Percentiles rank a stretch among this genome's conserved stretches.
phyloP scores from a whole-genome alignment of 2,888 invertebrate species.

The Andrena bicolor region DNA sequence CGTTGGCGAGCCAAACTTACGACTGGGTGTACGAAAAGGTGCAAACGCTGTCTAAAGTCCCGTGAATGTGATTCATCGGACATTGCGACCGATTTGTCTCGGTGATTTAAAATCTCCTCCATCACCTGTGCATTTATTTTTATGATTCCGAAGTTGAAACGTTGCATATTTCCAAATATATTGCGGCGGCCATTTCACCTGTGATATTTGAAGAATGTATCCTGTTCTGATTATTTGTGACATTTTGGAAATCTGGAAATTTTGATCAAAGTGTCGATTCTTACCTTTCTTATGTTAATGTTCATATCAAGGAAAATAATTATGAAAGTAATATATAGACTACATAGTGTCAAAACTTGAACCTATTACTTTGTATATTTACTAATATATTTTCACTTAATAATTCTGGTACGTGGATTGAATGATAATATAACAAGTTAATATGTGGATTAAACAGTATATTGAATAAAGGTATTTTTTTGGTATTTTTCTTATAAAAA shows the following conservation, averaged over 20 bases:
- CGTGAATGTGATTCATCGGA: constrained; percentile 84
- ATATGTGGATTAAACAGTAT: constrained; percentile 36
- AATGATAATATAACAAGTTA: constrained; percentile 55
- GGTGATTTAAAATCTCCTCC: constrained; percentile 65
- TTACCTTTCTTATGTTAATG: constrained; percentile 43
- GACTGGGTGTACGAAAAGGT: constrained; percentile 93
- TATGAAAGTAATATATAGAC: constrained; percentile 66
- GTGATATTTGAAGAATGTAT: constrained; percentile 81
- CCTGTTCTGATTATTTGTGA: constrained; percentile 63
- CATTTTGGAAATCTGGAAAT: constrained; percentile 57
- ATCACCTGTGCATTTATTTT: constrained; percentile 80
- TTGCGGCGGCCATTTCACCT: constrained; percentile 81
- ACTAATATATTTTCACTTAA: constrained; percentile 79
- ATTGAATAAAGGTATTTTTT: constrained; percentile 63
- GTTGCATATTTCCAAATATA: constrained; percentile 69
- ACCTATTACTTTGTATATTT: constrained; percentile 79
- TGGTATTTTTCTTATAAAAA: constrained; percentile 56
- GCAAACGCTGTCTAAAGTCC: constrained; percentile 90
- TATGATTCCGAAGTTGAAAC: constrained; percentile 72
- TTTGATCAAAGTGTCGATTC: constrained; percentile 31
- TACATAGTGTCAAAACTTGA: constrained; percentile 50
- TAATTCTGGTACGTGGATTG: constrained; percentile 69
- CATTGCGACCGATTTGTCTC: constrained; percentile 46
- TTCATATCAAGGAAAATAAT: constrained; percentile 49
- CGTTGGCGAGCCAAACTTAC: constrained; percentile 89